Percentiles rank a stretch among this genome's conserved stretches.
Conservation (phyloP, 2,113 vertebrate genomes). For the Indri indri region DNA sequence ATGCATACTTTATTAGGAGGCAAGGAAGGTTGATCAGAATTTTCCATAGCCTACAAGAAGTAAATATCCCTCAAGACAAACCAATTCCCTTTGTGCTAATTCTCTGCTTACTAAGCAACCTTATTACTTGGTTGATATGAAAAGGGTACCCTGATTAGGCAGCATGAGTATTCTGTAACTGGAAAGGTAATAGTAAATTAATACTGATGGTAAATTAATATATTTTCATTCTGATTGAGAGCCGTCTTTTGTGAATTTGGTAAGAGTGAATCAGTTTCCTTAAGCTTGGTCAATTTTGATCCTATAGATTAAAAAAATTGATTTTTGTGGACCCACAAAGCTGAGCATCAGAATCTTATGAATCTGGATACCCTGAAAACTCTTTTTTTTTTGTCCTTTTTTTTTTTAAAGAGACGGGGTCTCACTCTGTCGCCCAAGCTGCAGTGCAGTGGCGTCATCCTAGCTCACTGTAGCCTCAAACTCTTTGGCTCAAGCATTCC, state of each 20-base stretch:
- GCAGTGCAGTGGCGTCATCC: too few species aligned
- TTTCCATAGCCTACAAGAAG: slow-evolving; percentile 38
- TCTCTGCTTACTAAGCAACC: slow-evolving; percentile 39
- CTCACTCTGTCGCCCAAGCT: too few species aligned
- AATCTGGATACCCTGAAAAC: background rate
- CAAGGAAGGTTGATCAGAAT: background rate
- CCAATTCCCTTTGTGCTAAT: background rate
- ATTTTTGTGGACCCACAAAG: background rate
- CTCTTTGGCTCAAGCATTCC: too few species aligned
- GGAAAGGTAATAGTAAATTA: background rate
- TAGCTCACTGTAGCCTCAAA: too few species aligned
- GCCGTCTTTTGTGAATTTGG: background rate
- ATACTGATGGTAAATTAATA: background rate
- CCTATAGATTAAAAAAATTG: background rate
- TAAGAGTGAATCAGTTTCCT: background rate
- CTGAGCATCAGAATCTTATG: background rate
- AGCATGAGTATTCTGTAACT: background rate
- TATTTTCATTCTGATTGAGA: background rate
- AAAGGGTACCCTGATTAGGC: background rate
- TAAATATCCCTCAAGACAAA: slow-evolving; percentile 38
- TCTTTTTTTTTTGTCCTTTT: background rate
- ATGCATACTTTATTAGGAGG: background rate
- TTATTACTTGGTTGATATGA: background rate
- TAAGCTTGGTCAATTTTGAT: background rate
- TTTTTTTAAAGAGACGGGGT: too few species aligned